Evolutionary conservation across 2,797 vertebrate genomes (phyloP).

Genomic region (Agapornis canus): DNA sequence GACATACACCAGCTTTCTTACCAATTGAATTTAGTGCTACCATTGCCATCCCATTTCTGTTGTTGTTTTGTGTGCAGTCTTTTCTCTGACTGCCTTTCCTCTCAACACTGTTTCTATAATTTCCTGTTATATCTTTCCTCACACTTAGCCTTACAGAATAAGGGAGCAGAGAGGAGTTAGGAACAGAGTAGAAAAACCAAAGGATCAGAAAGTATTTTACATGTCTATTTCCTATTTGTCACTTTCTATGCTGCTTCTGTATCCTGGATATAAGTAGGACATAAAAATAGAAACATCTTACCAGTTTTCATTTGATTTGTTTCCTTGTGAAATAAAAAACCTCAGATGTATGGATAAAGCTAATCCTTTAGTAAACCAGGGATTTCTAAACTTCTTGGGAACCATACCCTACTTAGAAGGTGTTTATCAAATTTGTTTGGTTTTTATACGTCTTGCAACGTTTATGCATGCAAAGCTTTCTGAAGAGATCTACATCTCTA

Average conservation of each 20-base stretch:
- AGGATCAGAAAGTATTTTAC: background rate
- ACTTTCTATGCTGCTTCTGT: background rate
- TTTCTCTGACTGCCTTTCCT: background rate
- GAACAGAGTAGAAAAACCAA: background rate
- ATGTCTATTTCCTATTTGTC: background rate
- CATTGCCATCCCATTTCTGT: background rate
- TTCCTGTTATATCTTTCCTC: background rate
- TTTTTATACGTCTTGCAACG: background rate
- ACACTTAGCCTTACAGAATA: background rate
- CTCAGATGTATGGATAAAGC: constrained; percentile 22
- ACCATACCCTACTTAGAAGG: constrained; percentile 17
- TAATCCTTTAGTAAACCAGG: constrained; percentile 22
- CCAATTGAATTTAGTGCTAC: background rate
- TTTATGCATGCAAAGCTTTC: background rate
- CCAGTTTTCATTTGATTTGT: background rate
- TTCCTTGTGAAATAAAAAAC: background rate
- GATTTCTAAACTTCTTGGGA: constrained; percentile 60
- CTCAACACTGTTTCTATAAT: background rate
- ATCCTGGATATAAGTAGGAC: background rate
- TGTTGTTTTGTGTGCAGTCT: background rate
- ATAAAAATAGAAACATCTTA: background rate
- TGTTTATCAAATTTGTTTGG: constrained; percentile 24
- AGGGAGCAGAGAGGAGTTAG: background rate
- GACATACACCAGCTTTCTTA: background rate
- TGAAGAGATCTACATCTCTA: background rate